Percentiles rank a stretch among this genome's conserved stretches.
Evolutionary conservation across 2,797 vertebrate genomes (phyloP).

Genomic region (Selene dorsalis): DNA sequence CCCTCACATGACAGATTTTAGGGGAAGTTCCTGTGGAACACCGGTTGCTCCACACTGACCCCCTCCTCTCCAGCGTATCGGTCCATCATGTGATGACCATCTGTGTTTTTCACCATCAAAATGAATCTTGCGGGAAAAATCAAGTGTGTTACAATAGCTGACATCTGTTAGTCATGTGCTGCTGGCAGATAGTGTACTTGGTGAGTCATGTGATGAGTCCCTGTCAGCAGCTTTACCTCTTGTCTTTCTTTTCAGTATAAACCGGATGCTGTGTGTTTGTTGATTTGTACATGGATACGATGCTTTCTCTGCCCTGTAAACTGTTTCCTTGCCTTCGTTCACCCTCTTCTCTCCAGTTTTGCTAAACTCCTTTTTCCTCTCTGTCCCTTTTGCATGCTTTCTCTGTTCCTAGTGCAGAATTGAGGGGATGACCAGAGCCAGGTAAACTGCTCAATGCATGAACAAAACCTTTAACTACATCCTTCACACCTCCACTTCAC

Average conservation of each 20-base stretch:
- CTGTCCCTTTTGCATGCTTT: constrained; percentile 88
- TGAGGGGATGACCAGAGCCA: constrained; percentile 92
- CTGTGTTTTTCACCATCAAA: background rate
- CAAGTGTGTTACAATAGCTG: background rate
- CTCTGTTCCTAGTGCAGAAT: constrained; percentile 96
- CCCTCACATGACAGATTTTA: constrained; percentile 5
- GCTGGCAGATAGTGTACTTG: background rate
- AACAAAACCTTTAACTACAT: constrained; percentile 27
- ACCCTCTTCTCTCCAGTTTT: constrained; percentile 64
- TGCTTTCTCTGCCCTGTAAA: constrained; percentile 48
- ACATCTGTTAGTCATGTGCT: constrained; percentile 18
- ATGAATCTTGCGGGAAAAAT: background rate
- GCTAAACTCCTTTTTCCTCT: constrained; percentile 87
- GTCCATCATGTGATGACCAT: background rate
- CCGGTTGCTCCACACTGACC: constrained; percentile 19
- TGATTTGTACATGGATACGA: background rate
- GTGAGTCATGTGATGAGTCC: background rate
- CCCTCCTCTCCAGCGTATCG: background rate
- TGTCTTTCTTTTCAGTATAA: background rate
- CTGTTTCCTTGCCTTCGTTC: constrained; percentile 45
- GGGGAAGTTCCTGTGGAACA: background rate
- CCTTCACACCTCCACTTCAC: constrained; percentile 48
- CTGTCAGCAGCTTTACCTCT: background rate
- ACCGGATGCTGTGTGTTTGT: constrained; percentile 18
- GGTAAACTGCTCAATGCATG: constrained; percentile 87